Base-by-base conservation (phyloP, 2,888 invertebrate species). In the Tineola bisselliella region DNA sequence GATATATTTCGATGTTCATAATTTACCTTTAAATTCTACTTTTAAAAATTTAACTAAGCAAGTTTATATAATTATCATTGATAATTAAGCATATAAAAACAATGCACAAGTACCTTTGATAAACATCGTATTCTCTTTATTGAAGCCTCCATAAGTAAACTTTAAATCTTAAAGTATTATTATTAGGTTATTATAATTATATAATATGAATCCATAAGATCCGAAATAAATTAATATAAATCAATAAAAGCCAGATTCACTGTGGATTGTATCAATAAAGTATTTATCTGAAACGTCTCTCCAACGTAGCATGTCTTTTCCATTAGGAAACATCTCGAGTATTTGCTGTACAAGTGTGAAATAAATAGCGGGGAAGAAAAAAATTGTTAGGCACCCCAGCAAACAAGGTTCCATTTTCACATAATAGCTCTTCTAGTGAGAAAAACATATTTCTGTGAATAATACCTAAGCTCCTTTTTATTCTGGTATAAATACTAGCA, bases 251-350 rank as follows among this genome's bases (percentile, higher is more conserved):
- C 10, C 48, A 48, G 48, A 48, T 48, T 38, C 2, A 38, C 13
- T 11, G 54, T 6, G n/a, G 52, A 25, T 84, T 76, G 84, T 82
- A 74, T 70, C 81, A 75, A 81, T 86, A 83, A 86, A 84, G 86
- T 84, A 86, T 86, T 86, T 84, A 86, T 78, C 71, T 81, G 79
- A 78, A 3, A 74, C 70, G 65, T 74, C 73, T 73, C 74, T 54
- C 70, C 25, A 69, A 70, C 70, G 79, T 69, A 86, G 86, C 86
- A 87, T 82, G 84, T 86, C 78, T 87, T 84, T 87, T 87, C 86
- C 86, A 87, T 87, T 87, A 86, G 81, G 77, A 76, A 76, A 79
- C 81, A 74, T 72, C 71, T 81, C 73, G 72, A 84, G 82, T 84
- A 79, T 84, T 84, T 84, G 86, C 79, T 81, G 84, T 77, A 73